Base-by-base conservation (phyloP, 2,113 vertebrate species). In the Eidolon helvum region DNA sequence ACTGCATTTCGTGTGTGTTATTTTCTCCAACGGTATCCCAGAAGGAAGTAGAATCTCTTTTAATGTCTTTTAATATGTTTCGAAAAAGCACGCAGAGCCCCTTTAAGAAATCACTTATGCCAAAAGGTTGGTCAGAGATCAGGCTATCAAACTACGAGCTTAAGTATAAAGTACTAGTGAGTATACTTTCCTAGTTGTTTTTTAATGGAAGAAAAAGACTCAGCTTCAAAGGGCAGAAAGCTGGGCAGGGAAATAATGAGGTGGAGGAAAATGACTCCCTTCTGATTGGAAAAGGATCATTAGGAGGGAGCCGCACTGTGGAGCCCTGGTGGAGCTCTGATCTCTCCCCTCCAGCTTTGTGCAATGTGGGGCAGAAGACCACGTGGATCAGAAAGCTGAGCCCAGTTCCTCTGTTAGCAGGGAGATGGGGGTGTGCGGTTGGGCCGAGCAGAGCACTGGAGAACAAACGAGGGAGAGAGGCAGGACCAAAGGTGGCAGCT, bases 211-310 rank as follows among this genome's bases (percentile, higher is more conserved):
- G 57, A 33, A 40, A 88, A 30, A 94, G 53, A 24, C 71, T 86
- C n/a, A 78, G 82, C 61, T 79, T 85, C 66, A 66, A 91, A 94
- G 88, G 75, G 66, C 82, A 90, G 91, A 94, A 90, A 65, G 38
- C 91, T 65, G 89, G 66, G 85, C 65, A 93, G 91, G 72, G 66
- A 95, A 85, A 90, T 94, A 97, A 97, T 92, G 95, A 94, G 61
- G 91, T 63, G 40, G 59, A 94, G 71, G 91, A 71, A 85, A 97
- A 94, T 83, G 3, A 10, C 86, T 96, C 77, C 94, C 92, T 86
- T 95, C 92, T 95, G 96, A 96, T 87, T 96, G 79, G 94, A 96
- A 96, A 97, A 90, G 90, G 45, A 43, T 83, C 86, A 92, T 91
- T 95, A 95, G 55, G 69, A 68, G 85, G 48, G 55, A 90, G 26